A percentile compares a stretch with the other conserved stretches of the same genome.
These are phyloP conservation scores for Capitella teleta DNA, from an alignment of 1,140 invertebrate genomes.

Conservation along the genomic window DNA sequence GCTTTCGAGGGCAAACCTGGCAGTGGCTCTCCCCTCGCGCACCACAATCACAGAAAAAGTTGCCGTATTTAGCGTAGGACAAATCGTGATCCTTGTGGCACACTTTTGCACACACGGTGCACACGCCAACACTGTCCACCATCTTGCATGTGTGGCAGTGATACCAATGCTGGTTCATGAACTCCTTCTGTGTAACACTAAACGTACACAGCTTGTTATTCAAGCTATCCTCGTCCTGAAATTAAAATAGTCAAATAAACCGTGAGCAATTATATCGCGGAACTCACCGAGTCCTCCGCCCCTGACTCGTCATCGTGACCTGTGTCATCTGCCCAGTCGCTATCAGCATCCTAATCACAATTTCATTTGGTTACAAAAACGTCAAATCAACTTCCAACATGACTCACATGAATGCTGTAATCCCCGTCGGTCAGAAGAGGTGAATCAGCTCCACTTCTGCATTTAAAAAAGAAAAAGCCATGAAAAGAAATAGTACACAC, in stretches of 20 bases:
- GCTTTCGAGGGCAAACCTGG: too few species aligned
- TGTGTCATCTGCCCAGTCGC: slow-evolving; percentile 72
- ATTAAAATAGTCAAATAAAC: slow-evolving; percentile 10
- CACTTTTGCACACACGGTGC: slow-evolving; percentile 89
- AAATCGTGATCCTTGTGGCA: slow-evolving; percentile 94
- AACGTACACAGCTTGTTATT: slow-evolving; percentile 89
- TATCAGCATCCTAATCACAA: slow-evolving; percentile 45
- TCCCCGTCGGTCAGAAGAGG: too few species aligned
- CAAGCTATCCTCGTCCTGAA: slow-evolving; percentile 80
- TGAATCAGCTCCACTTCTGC: too few species aligned
- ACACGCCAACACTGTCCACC: slow-evolving; percentile 94
- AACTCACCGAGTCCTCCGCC: slow-evolving; percentile 72
- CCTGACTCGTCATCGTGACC: slow-evolving; percentile 81
- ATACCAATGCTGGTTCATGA: slow-evolving; percentile 92
- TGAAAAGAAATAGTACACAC: too few species aligned
- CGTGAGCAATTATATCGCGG: too few species aligned
- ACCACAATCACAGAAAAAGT: slow-evolving; percentile 98
- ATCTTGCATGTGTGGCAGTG: slow-evolving; percentile 97
- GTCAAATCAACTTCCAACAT: too few species aligned
- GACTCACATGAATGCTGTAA: too few species aligned
- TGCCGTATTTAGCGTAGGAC: slow-evolving; percentile 94
- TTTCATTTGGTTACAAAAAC: too few species aligned
- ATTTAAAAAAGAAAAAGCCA: too few species aligned
- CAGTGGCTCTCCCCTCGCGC: slow-evolving; percentile 77
- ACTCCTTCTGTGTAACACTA: slow-evolving; percentile 91